Evolutionary conservation across 2,888 invertebrate species (phyloP).

Genomic region (Branchellion lobata): DNA sequence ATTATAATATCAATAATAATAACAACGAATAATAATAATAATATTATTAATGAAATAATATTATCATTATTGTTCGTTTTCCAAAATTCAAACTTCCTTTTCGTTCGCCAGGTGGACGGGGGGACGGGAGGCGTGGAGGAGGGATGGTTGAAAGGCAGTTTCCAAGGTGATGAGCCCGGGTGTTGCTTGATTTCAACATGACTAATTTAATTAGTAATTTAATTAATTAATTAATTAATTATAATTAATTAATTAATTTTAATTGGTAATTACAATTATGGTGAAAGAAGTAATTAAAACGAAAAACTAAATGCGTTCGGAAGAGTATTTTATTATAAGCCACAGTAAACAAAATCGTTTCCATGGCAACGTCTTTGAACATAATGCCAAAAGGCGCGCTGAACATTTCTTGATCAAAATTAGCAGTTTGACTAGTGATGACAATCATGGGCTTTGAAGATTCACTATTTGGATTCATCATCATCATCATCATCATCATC

Average conservation of each 20-base stretch:
- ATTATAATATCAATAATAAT: not conserved
- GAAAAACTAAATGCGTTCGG: no score
- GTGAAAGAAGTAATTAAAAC: no score
- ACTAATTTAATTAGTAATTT: not conserved
- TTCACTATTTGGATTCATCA: no score
- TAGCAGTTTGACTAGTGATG: no score
- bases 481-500: conserved; percentile 26
- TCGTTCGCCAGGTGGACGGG: conserved; percentile 64
- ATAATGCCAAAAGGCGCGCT: no score
- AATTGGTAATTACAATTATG: no score
- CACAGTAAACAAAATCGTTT: no score
- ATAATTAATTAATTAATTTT: not conserved
- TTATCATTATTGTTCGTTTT: no score
- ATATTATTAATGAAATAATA: not conserved
- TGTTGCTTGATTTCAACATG: not conserved
- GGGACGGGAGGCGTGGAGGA: conserved; percentile 81
- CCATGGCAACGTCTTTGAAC: no score
- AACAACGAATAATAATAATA: not conserved
- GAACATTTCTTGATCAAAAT: no score
- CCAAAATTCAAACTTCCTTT: not conserved
- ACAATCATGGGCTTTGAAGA: no score
- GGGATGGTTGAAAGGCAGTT: conserved; percentile 75
- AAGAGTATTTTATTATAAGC: no score
- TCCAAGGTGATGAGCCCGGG: conserved; percentile 62
- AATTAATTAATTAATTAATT: not conserved